Base-by-base conservation (phyloP, 2,113 vertebrate genomes). In the Chitala chitala region DNA sequence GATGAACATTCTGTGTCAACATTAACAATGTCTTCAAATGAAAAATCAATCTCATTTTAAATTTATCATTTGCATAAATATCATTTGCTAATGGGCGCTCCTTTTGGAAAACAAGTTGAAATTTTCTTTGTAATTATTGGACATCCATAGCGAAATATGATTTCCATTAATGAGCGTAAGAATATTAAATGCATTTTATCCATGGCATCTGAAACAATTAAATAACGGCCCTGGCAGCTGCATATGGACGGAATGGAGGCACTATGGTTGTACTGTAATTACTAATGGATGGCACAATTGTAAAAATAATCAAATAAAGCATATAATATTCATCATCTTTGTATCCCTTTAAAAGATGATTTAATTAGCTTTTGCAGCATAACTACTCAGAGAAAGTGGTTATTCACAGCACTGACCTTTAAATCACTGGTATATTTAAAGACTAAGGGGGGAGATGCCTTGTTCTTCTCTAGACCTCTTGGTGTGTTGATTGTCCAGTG, bases 121-220 rank as follows among this genome's bases (percentile, higher is more conserved):
- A 88, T 89, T 89, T 90, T 89, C 82, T 85, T 88, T 91, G 86
- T 89, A 89, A 92, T 92, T 92, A 92, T 90, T 90, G 90, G 90
- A 91, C 88, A 92, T 92, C 90, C 89, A 90, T 90, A 90, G 84
- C 84, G 81, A 90, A 92, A 92, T 90, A 90, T 90, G 89, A 92
- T 92, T 92, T 92, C 89, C 90, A 91, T 92, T 90, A 92, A 92
- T 90, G 90, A 87, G 87, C 82, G n/a, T 89, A 91, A 91, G 89
- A 90, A 87, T 90, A 91, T 91, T 90, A 92, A 90, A 90, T 84
- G 82, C 86, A 85, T 90, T 91, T 89, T 91, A 90, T 87, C 86
- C 78, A 79, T 78, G 36, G 86, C 85, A 89, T 89, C 85, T 66
- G 79, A 86, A 90, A 87, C 84, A 82, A 88, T 90, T 85, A 86